Evolutionary conservation across 2,888 invertebrate genomes (phyloP).

Genomic region (Neoaliturus tenellus): DNA sequence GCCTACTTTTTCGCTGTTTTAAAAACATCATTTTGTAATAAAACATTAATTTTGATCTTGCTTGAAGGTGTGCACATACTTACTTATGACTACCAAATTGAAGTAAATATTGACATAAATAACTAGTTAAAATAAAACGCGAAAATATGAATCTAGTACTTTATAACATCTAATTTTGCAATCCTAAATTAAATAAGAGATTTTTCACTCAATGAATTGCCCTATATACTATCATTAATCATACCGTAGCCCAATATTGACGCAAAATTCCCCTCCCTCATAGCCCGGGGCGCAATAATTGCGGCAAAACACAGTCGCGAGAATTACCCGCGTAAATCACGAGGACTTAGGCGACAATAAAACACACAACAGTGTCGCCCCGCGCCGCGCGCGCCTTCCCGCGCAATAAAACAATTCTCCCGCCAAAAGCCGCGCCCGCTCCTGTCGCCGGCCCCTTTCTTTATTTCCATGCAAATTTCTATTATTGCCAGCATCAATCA

Average conservation of each 20-base stretch:
- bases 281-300: slow-evolving; percentile 22
- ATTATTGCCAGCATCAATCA: slow-evolving; percentile 49
- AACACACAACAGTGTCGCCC: slow-evolving; percentile 40
- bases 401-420: slow-evolving; percentile 47
- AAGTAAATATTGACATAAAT: too few relatives aligned
- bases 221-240: neutral
- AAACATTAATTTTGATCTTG: too few relatives aligned
- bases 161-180: too few relatives aligned
- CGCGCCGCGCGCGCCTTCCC: slow-evolving; percentile 19
- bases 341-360: slow-evolving; percentile 40
- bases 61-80: too few relatives aligned
- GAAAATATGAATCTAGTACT: too few relatives aligned
- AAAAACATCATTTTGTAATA: too few relatives aligned
- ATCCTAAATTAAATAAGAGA: too few relatives aligned
- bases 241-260: neutral
- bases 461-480: slow-evolving; percentile 53
- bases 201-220: too few relatives aligned
- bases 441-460: slow-evolving; percentile 9
- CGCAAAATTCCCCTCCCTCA: neutral
- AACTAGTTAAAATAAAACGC: too few relatives aligned
- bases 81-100: too few relatives aligned
- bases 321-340: slow-evolving; percentile 46
- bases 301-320: slow-evolving; percentile 27
- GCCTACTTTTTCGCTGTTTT: too few relatives aligned
- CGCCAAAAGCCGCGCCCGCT: slow-evolving; percentile 21